phyloP scores from a whole-genome alignment of 2,888 invertebrate species.

The Plutella xylostella region DNA sequence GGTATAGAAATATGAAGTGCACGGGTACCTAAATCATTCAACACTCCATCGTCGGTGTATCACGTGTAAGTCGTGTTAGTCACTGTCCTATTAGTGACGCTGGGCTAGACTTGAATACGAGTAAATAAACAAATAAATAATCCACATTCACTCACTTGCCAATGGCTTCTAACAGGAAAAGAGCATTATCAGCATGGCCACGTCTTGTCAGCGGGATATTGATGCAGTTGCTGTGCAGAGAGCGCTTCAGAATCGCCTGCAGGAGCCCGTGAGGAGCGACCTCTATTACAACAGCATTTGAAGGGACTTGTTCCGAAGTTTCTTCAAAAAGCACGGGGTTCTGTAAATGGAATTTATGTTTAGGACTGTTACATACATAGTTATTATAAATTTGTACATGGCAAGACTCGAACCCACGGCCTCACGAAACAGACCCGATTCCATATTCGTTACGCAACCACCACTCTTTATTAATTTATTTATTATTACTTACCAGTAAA shows the following conservation, averaged over 20 bases:
- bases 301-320: constrained; percentile 77
- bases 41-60: not conserved
- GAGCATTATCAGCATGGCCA: constrained; percentile 67
- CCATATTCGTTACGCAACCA: not conserved
- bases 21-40: too few species aligned
- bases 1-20: too few species aligned
- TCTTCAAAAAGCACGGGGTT: constrained; percentile 82
- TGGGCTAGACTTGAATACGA: too few species aligned
- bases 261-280: constrained; percentile 88
- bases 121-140: not conserved
- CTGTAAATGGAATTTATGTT: constrained; percentile 16
- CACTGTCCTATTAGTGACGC: not conserved
- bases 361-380: not conserved
- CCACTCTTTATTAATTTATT: not conserved
- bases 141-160: constrained; percentile 59
- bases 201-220: constrained; percentile 80
- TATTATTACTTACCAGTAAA: constrained; percentile 62
- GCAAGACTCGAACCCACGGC: not conserved
- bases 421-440: not conserved
- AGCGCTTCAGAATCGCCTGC: constrained; percentile 84
- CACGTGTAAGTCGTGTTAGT: not conserved
- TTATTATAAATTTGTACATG: not conserved
- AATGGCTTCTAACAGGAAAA: constrained; percentile 66
- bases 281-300: constrained; percentile 84
- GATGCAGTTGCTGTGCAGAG: constrained; percentile 70